Conservation (phyloP, 2,888 invertebrate species). For the Epinotia demarniana region DNA sequence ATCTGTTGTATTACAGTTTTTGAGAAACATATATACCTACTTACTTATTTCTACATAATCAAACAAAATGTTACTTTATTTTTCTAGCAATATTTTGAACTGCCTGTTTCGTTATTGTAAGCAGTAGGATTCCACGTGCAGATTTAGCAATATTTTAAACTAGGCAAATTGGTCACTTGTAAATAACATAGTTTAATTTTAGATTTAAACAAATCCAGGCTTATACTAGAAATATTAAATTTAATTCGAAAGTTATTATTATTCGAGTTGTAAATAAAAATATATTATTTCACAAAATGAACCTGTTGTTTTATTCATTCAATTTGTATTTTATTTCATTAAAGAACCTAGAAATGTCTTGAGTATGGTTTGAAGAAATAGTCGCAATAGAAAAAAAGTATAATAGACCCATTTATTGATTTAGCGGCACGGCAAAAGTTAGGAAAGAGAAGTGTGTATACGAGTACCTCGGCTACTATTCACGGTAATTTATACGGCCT, state of each 20-base stretch:
- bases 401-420: too few species aligned
- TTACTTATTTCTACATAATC: conserved; percentile 7
- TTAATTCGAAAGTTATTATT: conserved; percentile 70
- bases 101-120: conserved; percentile 42
- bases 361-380: too few species aligned
- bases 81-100: conserved; percentile 42
- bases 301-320: conserved; percentile 17
- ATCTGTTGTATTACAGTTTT: conserved; percentile 21
- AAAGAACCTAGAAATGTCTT: too few species aligned
- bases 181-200: conserved; percentile 53
- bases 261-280: conserved; percentile 81
- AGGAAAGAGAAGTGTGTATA: too few species aligned
- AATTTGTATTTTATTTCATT: background rate
- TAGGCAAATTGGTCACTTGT: conserved; percentile 47
- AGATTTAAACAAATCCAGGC: conserved; percentile 38
- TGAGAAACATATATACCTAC: conserved; percentile 19
- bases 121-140: conserved; percentile 34
- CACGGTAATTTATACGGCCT: too few species aligned
- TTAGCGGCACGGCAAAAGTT: too few species aligned
- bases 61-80: conserved; percentile 25
- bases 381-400: too few species aligned
- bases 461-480: too few species aligned
- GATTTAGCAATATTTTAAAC: conserved; percentile 55
- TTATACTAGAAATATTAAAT: conserved; percentile 56
- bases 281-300: conserved; percentile 79